Conservation (phyloP, 2,797 vertebrate species). For the Huso huso region DNA sequence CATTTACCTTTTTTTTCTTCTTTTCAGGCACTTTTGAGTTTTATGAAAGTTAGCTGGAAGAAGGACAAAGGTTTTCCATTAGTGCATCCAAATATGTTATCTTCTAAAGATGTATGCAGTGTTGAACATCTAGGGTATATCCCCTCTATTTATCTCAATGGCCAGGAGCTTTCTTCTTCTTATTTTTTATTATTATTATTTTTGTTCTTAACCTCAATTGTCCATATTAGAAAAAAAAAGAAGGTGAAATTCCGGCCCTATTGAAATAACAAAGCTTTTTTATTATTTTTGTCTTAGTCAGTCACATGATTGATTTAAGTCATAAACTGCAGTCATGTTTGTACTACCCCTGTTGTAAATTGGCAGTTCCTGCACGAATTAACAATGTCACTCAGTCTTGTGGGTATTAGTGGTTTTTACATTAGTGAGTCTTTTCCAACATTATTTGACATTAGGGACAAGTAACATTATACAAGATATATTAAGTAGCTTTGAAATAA, state of each 20-base stretch:
- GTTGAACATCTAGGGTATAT: too few species aligned
- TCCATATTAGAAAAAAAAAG: constrained; percentile 29
- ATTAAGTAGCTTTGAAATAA: constrained; percentile 59
- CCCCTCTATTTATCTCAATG: too few species aligned
- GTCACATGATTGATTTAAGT: constrained; percentile 26
- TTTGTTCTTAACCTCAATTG: constrained; percentile 9
- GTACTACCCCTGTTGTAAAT: constrained; percentile 46
- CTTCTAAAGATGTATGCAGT: too few species aligned
- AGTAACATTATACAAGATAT: constrained; percentile 51
- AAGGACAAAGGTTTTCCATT: too few species aligned
- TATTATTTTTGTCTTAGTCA: constrained; percentile 19
- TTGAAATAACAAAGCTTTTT: constrained; percentile 7
- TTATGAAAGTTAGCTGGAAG: too few species aligned
- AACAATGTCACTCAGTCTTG: constrained; percentile 37
- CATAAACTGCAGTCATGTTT: constrained; percentile 28
- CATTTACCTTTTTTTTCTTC: too few species aligned
- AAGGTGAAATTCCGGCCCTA: constrained; percentile 17
- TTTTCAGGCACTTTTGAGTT: too few species aligned
- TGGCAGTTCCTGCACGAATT: constrained; percentile 36
- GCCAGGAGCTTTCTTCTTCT: too few species aligned
- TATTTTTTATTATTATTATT: too few species aligned
- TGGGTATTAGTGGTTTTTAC: constrained; percentile 43
- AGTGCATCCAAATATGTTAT: too few species aligned
- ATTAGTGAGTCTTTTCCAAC: constrained; percentile 28
- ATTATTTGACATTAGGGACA: constrained; percentile 48